phyloP scores from a whole-genome alignment of 2,797 vertebrate species.

The Pseudopleuronectes americanus region DNA sequence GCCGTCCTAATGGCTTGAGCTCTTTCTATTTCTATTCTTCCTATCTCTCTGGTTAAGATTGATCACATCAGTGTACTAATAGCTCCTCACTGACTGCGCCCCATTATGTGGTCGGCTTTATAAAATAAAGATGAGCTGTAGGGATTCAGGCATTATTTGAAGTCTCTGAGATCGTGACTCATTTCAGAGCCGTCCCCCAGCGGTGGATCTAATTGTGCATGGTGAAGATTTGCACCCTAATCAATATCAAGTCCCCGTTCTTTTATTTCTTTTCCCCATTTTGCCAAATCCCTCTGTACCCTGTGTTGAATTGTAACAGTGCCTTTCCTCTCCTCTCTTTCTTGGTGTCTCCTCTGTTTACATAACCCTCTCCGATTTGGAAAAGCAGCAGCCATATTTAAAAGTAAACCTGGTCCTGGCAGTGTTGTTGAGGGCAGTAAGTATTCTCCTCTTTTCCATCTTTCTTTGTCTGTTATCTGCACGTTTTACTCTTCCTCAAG shows the following conservation, averaged over 20 bases:
- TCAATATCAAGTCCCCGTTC: conserved; percentile 40
- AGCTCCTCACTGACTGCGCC: conserved; percentile 17
- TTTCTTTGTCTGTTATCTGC: conserved; percentile 19
- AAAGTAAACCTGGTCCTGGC: conserved; percentile 97
- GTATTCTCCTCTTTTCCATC: conserved; percentile 78
- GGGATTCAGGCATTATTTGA: conserved; percentile 32
- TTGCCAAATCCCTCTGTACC: conserved; percentile 48
- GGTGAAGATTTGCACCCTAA: conserved; percentile 39
- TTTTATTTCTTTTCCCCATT: conserved; percentile 32
- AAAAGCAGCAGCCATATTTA: conserved; percentile 96
- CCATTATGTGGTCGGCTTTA: conserved; percentile 39
- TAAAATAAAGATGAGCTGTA: conserved; percentile 56
- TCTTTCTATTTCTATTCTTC: conserved; percentile 7
- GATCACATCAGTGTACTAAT: conserved; percentile 17
- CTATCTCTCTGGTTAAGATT: conserved; percentile 15
- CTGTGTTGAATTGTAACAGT: conserved; percentile 63
- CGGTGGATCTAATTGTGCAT: conserved; percentile 30
- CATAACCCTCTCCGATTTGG: conserved; percentile 69
- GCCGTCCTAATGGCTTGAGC: background rate
- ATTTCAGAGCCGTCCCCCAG: conserved; percentile 45
- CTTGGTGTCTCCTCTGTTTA: conserved; percentile 46
- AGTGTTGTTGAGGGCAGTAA: conserved; percentile 96
- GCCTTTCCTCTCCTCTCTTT: conserved; percentile 58
- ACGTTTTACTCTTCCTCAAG: background rate
- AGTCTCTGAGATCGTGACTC: conserved; percentile 45